phyloP scores from a whole-genome alignment of 2,888 invertebrate species.

The Altica lythri region DNA sequence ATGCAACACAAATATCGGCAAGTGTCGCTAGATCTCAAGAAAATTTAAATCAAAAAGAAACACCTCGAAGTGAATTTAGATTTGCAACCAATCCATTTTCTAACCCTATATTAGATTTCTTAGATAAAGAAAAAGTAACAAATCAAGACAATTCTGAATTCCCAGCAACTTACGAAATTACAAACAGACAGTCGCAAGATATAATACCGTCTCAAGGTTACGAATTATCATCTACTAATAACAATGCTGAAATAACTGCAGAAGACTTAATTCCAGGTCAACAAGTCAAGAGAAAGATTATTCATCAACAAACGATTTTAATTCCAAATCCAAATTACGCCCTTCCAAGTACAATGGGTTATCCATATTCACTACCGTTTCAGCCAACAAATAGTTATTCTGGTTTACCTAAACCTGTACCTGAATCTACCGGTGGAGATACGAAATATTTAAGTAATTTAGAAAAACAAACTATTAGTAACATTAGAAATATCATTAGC shows the following conservation, averaged over 20 bases:
- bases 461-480: slow-evolving; percentile 48
- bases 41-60: slow-evolving; percentile 15
- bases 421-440: slow-evolving; percentile 9
- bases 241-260: slow-evolving; percentile 37
- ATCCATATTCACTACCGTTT: not conserved
- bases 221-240: slow-evolving; percentile 31
- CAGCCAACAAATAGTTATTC: not conserved
- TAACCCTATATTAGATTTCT: slow-evolving; percentile 51
- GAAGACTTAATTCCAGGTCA: slow-evolving; percentile 50
- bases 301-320: slow-evolving; percentile 51
- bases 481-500: slow-evolving; percentile 49
- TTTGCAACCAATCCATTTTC: slow-evolving; percentile 45
- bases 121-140: slow-evolving; percentile 38
- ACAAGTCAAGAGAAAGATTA: slow-evolving; percentile 52
- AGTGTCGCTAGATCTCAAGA: slow-evolving; percentile 43
- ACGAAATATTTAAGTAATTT: slow-evolving; percentile 30
- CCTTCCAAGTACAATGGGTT: slow-evolving; percentile 9
- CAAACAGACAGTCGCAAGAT: slow-evolving; percentile 27
- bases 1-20: slow-evolving; percentile 42
- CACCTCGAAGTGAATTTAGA: slow-evolving; percentile 39
- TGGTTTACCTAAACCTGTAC: not conserved
- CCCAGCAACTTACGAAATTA: slow-evolving; percentile 11
- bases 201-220: slow-evolving; percentile 27
- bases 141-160: slow-evolving; percentile 22
- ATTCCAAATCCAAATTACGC: slow-evolving; percentile 39